Conservation (phyloP, 1,140 invertebrate species). For the Eumaeus atala region DNA sequence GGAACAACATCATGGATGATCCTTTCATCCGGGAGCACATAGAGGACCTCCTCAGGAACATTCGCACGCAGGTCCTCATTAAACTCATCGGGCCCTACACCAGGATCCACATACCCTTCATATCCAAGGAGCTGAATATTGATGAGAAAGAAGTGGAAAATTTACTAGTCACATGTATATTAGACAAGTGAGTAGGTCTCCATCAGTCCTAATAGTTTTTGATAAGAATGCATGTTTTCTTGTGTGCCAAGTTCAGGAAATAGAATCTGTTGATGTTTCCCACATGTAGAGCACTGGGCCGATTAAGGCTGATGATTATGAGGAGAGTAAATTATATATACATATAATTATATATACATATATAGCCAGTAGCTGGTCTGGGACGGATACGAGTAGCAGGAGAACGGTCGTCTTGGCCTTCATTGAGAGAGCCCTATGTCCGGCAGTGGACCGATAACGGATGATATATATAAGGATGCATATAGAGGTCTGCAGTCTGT, state of each 20-base stretch:
- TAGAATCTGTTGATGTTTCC: background rate
- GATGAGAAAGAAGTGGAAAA: slow-evolving; percentile 97
- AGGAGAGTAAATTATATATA: too few relatives aligned
- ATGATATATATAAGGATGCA: background rate
- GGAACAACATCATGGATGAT: slow-evolving; percentile 99
- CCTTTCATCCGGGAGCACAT: slow-evolving; percentile 99
- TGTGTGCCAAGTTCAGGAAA: background rate
- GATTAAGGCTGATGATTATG: too few relatives aligned
- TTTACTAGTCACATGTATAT: slow-evolving; percentile 97
- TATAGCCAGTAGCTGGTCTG: too few relatives aligned
- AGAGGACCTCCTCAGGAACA: slow-evolving; percentile 97
- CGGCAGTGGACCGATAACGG: too few relatives aligned
- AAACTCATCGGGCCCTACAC: slow-evolving; percentile 99
- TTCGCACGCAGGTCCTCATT: slow-evolving; percentile 97
- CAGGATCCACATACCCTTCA: slow-evolving; percentile 97
- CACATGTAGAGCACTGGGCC: too few relatives aligned
- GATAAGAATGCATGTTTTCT: background rate
- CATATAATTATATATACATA: too few relatives aligned
- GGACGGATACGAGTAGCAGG: too few relatives aligned
- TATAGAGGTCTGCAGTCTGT: background rate
- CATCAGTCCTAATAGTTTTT: too few relatives aligned
- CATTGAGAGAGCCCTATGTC: too few relatives aligned
- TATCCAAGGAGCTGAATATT: slow-evolving; percentile 98
- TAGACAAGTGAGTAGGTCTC: slow-evolving; percentile 86
- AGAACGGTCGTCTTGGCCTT: too few relatives aligned